Evolutionary conservation across 2,113 vertebrate species (phyloP).

Genomic region (Spilogale gracilis): DNA sequence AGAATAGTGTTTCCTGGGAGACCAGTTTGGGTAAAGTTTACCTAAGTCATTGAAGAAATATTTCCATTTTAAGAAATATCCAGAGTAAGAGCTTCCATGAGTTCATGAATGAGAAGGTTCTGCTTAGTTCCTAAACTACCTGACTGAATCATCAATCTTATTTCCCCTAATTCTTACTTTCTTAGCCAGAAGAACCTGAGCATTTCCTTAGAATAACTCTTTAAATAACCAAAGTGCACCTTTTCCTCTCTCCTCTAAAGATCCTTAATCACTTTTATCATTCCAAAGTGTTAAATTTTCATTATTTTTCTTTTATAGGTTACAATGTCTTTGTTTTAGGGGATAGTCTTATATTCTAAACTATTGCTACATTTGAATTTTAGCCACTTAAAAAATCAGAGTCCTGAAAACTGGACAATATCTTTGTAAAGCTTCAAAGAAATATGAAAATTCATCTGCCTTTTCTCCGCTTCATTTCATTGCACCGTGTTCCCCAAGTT

Average conservation of each 20-base stretch:
- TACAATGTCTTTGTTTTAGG: neutral
- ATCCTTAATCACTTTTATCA: neutral
- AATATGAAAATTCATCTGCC: neutral
- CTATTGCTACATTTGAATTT: neutral
- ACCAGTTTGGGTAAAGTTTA: neutral
- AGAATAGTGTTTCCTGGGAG: neutral
- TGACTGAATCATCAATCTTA: neutral
- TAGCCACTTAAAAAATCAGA: neutral
- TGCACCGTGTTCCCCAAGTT: neutral
- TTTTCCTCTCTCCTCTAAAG: neutral
- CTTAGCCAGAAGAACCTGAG: neutral
- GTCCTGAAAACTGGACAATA: neutral
- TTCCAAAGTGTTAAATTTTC: neutral
- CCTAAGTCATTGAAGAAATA: neutral
- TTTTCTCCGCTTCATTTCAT: neutral
- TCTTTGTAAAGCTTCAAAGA: constrained; percentile 4
- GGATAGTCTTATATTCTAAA: neutral
- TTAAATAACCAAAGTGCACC: neutral
- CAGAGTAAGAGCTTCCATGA: neutral
- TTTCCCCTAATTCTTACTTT: neutral
- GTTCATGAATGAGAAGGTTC: neutral
- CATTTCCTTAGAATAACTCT: neutral
- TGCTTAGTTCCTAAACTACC: neutral
- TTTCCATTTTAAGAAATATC: neutral
- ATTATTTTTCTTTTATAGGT: neutral